phyloP scores from a whole-genome alignment of 2,797 vertebrate genomes.

The Sphaeramia orbicularis region DNA sequence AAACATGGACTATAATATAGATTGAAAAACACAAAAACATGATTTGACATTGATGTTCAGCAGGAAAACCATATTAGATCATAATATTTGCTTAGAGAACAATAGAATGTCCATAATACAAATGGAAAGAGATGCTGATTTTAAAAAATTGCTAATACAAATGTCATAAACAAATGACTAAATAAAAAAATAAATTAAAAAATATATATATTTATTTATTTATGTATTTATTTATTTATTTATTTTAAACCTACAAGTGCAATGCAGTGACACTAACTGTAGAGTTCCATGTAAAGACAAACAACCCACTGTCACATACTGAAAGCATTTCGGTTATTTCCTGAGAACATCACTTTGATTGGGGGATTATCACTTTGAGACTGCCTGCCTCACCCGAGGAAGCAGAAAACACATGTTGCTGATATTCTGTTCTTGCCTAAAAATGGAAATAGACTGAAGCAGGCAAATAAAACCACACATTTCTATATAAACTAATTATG shows the following conservation, averaged over 20 bases:
- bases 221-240: no score
- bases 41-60: no score
- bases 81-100: no score
- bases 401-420: conserved; percentile 57
- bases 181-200: no score
- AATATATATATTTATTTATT: no score
- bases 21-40: no score
- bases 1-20: no score
- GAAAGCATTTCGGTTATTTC: conserved; percentile 61
- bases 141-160: no score
- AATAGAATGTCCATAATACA: no score
- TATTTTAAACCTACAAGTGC: conserved; percentile 42
- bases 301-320: conserved; percentile 39
- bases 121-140: no score
- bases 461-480: conserved; percentile 4
- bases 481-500: not conserved
- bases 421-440: conserved; percentile 34
- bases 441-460: conserved; percentile 16
- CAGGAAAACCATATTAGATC: no score
- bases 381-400: conserved; percentile 21
- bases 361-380: conserved; percentile 49
- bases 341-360: conserved; percentile 55
- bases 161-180: no score
- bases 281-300: conserved; percentile 21
- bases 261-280: conserved; percentile 41